Base-by-base conservation (phyloP, 2,888 invertebrate species). In the Drosophila pseudotalamancana region DNA sequence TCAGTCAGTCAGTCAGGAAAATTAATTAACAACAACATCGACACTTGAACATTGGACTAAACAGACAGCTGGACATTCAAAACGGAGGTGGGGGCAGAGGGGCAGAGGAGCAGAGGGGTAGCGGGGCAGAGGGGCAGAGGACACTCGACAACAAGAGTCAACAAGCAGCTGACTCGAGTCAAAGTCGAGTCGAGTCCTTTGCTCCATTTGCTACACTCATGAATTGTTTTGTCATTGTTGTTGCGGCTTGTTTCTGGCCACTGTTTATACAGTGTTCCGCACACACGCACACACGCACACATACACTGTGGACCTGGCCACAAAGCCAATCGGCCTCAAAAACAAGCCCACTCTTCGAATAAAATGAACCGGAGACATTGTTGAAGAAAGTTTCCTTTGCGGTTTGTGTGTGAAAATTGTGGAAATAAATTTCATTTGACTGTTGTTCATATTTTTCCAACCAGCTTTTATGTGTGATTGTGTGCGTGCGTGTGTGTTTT, bases 1-100 rank as follows among this genome's bases (percentile, higher is more conserved):
- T 80, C 79, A 77, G 85, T 71, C 84, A 79, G 73, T 80, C 79
- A 77, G 85, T 56, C 71, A 70, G 84, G 72, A 87, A 84, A 85
- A 88, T 85, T 85, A 85, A 85, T 85, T 88, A 85, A 88, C 84
- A 88, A 75, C 78, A 85, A 84, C 84, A 88, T 87, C 81, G 87
- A 86, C 84, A 88, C 84, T 88, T 81, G 87, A 85, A 72, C 75
- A 77, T 80, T 84, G 70, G 72, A 80, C 76, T 76, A 67, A 61
- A 69, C 63, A 68, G 67, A 67, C 72, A 66, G 77, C 65, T 74
- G 73, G 39, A 18, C 54, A 49, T 19, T n/a, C 5, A 9, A 21
- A n/a, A n/a, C n/a, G n/a, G n/a, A n/a, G n/a, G n/a, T n/a, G n/a
- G n/a, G n/a, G n/a, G 27, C 18, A 19, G n/a, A 14, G 6, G 9